Percentiles rank a stretch among this genome's conserved stretches.
These are phyloP conservation scores for Andrena marginata DNA, from an alignment of 2,888 invertebrate species.

Conservation along the genomic window DNA sequence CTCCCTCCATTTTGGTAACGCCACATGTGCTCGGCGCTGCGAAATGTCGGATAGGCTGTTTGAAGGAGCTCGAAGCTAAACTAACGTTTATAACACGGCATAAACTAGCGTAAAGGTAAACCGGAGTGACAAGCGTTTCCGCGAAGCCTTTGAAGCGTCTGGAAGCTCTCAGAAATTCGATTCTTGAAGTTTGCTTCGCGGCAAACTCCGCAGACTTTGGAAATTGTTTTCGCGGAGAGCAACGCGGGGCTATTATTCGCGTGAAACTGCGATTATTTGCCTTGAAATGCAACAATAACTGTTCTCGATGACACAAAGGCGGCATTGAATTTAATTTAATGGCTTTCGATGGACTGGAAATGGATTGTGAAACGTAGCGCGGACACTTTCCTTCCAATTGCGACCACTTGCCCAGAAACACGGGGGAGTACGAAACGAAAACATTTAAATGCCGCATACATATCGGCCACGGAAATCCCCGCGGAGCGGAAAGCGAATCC, in stretches of 20 bases:
- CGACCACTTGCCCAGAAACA: no score
- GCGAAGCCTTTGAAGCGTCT: background rate
- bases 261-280: background rate
- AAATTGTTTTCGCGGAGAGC: slow-evolving; percentile 2
- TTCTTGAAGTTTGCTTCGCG: slow-evolving; percentile 3
- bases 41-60: background rate
- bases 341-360: background rate
- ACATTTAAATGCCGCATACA: no score
- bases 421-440: no score
- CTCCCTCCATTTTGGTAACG: background rate
- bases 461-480: no score
- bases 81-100: slow-evolving; percentile 2
- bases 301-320: background rate
- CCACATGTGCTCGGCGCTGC: background rate
- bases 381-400: no score
- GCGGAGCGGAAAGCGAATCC: no score
- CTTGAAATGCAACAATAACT: background rate
- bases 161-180: background rate
- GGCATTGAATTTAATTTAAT: background rate
- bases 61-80: background rate
- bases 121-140: background rate
- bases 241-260: background rate
- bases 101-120: slow-evolving; percentile 15
- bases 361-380: background rate
- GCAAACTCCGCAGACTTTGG: background rate